Base-by-base conservation (phyloP, 2,113 vertebrate species). In the Pachypanchax playfairii region DNA sequence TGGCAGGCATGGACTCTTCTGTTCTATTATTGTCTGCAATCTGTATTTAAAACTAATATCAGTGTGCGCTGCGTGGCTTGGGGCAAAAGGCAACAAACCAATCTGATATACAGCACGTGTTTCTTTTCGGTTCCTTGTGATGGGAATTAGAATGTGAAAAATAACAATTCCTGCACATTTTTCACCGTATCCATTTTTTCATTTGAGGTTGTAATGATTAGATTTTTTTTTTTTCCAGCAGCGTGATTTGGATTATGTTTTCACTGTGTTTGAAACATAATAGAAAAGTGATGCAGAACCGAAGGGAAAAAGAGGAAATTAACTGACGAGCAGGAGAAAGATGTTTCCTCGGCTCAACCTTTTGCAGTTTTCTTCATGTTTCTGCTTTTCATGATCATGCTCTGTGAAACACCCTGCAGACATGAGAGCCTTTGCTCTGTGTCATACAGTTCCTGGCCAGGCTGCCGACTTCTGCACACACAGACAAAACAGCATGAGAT, bases 31-130 rank as follows among this genome's bases (percentile, higher is more conserved):
- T 93, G 94, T 91, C 86, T 90, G 91, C 88, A 88, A 93, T 92
- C 93, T 93, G 95, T 95, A 93, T 93, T 96, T 95, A 94, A 94
- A 92, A 91, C 90, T 90, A 94, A 92, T 94, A 94, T 87, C 85
- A 86, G 86, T 68, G 84, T 67, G 83, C 87, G 52, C 65, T 64
- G 82, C 81, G 83, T 90, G 87, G 93, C 96, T 93, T 68, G 89
- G 67, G 95, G 95, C 94, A 80, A 93, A 82, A 85, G 75, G 83
- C 82, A 91, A 90, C 85, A 83, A 93, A 89, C 51, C 72, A 92
- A 91, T 87, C 91, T 92, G 90, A 92, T 88, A 91, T 89, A 92
- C 75, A 82, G 82, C 82, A 74, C 79, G 80, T 88, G 79, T 92
- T 91, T 88, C 87, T 85, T 84, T 84, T 90, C 85, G 81, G 58